These are phyloP conservation scores for Atopsyche davidsoni DNA, from an alignment of 1,140 invertebrate species.

Conservation along the genomic window DNA sequence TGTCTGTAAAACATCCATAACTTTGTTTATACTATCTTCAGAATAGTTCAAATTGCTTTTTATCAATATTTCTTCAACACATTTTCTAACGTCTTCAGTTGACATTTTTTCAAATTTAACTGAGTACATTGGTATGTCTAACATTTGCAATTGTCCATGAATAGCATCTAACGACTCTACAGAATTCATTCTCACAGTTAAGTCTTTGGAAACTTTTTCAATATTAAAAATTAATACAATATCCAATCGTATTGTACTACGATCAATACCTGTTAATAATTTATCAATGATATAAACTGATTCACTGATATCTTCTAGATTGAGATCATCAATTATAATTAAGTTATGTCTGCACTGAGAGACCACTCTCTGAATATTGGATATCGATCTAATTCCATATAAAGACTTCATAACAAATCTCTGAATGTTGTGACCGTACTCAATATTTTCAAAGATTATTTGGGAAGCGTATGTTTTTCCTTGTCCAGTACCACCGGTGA, in stretches of 20 bases:
- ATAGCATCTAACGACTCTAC: constrained; percentile 32
- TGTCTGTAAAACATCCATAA: constrained; percentile 39
- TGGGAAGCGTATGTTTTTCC: constrained; percentile 40
- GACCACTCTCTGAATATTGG: constrained; percentile 34
- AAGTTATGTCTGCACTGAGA: constrained; percentile 35
- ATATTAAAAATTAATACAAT: constrained; percentile 11
- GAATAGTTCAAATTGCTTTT: constrained; percentile 25
- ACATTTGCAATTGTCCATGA: constrained; percentile 30
- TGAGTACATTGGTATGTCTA: constrained; percentile 31
- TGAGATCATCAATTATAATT: constrained; percentile 39
- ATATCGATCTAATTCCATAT: constrained; percentile 34
- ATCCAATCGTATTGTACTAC: constrained; percentile 33
- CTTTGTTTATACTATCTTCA: constrained; percentile 31
- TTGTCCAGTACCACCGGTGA: constrained; percentile 42
- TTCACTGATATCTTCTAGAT: constrained; percentile 31
- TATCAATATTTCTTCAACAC: constrained; percentile 36
- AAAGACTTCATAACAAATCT: constrained; percentile 42
- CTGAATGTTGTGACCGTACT: constrained; percentile 31
- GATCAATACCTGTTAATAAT: constrained; percentile 33
- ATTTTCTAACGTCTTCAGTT: constrained; percentile 34
- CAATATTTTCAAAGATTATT: constrained; percentile 28
- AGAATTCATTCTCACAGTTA: constrained; percentile 34
- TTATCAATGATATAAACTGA: constrained; percentile 30
- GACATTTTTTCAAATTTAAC: constrained; percentile 37
- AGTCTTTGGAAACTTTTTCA: constrained; percentile 34